Evolutionary conservation across 2,888 invertebrate genomes (phyloP), one percentile per base, ranked within the genome.

Genomic region (Mythimna pallens): DNA sequence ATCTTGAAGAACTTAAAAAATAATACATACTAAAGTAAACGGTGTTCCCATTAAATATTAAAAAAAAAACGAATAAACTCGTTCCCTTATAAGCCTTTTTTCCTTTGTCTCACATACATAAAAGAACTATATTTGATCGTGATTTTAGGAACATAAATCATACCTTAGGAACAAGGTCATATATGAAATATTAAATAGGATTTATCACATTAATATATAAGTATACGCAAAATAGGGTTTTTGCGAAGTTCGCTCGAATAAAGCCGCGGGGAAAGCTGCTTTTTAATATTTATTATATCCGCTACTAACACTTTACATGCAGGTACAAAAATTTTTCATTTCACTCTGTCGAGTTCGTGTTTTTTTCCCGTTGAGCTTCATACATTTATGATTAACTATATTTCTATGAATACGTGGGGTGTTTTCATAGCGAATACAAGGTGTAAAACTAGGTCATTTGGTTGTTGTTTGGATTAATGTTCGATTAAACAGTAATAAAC

Each of bases 201-300:
- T 80, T 80, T 79, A 80, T 80, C n/a, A 57, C 40, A 65, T 69
- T 69, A 73, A 63, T 78, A 57, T 55, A 77, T 62, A 30, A 43
- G 71, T 55, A 58, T 63, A 55, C 50, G n/a, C 47, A 62, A 65
- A n/a, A 80, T 58, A 65, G 8, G 36, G 34, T 54, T 67, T 76
- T 65, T 43, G 50, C 40, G 25, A 67, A 80, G 47, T 70, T 58
- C 40, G 50, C 10, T 65, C 59, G 54, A 66, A 57, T 20, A 54
- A 76, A 72, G 57, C 61, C 66, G 47, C 55, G 59, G 67, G 61
- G 67, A 68, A 65, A 71, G 58, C 76, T 63, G 65, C 36, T 58
- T 76, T 79, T 80, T 80, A 80, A 80, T 80, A 80, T 80, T 80
- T 80, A 81, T 76, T 71, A 71, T 76, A 57, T 63, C 68, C 76